phyloP scores from a whole-genome alignment of 37 sponge, comb jelly and placozoan genomes.

The Chondrilla cf. caribensis region DNA sequence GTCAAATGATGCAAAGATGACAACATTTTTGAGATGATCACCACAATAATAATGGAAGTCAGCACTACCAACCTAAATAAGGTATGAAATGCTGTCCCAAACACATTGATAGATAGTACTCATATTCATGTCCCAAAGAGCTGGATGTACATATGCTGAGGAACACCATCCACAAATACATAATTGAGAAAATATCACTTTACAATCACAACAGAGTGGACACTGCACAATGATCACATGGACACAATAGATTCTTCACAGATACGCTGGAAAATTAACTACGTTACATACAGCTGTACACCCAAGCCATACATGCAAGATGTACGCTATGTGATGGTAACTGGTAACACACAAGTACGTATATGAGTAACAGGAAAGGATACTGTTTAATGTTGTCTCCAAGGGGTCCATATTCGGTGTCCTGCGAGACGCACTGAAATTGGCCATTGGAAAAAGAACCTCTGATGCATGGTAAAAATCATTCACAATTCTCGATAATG shows the following conservation, averaged over 20 bases:
- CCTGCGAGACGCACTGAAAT: constrained; percentile 59
- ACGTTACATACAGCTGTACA: background rate
- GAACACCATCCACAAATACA: background rate
- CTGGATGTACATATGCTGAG: background rate
- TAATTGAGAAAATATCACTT: background rate
- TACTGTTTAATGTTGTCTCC: constrained; percentile 81
- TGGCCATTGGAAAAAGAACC: too few relatives aligned
- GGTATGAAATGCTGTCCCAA: constrained; percentile 45
- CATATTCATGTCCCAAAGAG: constrained; percentile 80
- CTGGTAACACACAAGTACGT: too few relatives aligned
- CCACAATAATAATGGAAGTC: background rate
- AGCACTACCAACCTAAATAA: constrained; percentile 44
- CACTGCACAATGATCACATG: background rate
- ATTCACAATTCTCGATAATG: too few relatives aligned
- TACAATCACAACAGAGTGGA: too few relatives aligned
- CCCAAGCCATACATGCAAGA: too few relatives aligned
- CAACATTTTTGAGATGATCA: background rate
- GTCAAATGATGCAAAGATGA: background rate
- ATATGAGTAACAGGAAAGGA: too few relatives aligned
- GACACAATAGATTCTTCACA: background rate
- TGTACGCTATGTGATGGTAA: too few relatives aligned
- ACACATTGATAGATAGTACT: constrained; percentile 52
- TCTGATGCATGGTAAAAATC: too few relatives aligned
- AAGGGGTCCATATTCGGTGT: constrained; percentile 76
- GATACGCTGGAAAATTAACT: background rate